phyloP scores from a whole-genome alignment of 2,113 vertebrate species.

The Empidonax traillii region DNA sequence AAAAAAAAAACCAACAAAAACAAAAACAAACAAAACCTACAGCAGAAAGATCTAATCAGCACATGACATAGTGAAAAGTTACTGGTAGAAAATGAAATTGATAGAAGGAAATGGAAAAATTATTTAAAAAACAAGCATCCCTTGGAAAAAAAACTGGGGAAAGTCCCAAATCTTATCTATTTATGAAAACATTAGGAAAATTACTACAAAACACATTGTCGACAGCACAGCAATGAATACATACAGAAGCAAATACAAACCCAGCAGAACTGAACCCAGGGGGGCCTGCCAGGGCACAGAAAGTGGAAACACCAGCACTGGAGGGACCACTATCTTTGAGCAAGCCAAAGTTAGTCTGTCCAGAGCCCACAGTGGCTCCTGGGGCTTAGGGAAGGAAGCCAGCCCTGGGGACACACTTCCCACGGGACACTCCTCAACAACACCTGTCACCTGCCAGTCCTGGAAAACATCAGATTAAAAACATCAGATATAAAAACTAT shows the following conservation, averaged over 20 bases:
- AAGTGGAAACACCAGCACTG: rapidly evolving
- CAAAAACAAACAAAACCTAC: neutral
- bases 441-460: neutral
- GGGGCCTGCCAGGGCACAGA: neutral
- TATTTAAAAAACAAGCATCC: neutral
- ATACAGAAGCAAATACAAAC: neutral
- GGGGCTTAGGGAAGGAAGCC: neutral
- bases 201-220: neutral
- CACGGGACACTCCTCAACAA: rapidly evolving
- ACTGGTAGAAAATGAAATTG: neutral
- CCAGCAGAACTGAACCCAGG: neutral
- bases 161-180: neutral
- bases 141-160: neutral
- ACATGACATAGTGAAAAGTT: neutral
- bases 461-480: neutral
- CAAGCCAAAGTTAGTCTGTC: no score
- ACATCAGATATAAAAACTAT: neutral
- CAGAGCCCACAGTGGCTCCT: neutral
- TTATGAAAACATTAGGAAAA: neutral
- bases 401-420: neutral
- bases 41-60: neutral
- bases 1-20: neutral
- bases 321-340: neutral
- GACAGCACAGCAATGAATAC: neutral
- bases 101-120: neutral